Base-by-base conservation (phyloP, 2,113 vertebrate genomes). In the Numenius arquata region DNA sequence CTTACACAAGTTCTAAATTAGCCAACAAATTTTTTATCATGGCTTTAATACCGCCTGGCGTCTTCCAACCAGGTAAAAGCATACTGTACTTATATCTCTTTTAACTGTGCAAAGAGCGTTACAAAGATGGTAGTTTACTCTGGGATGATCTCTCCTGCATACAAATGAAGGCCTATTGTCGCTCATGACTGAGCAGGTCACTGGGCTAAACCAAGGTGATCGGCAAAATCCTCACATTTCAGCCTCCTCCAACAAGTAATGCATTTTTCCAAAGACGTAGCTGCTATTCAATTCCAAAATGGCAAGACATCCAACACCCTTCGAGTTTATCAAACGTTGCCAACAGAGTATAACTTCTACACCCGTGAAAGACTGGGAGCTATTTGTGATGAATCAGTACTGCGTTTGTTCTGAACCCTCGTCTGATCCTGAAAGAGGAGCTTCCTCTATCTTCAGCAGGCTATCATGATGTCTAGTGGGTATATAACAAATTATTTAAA, bases 211-310 rank as follows among this genome's bases (percentile, higher is more conserved):
- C 41, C 50, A 89, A 88, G 83, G 86, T 87, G 71, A 95, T 71
- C 88, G 53, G 56, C 73, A 82, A 91, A 95, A 87, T 79, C 38
- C 91, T 95, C 96, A 89, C 71, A 82, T 95, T 93, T 96, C 96
- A 88, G 71, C 41, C 63, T 38, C n/a, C 65, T 85, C 52, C 67
- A 74, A 61, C 86, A 95, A 84, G 50, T 20, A 63, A 66, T 27
- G 63, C 58, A 83, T 85, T 97, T 93, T 92, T 92, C 50, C 71
- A 93, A 90, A 94, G 93, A 87, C 2, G 26, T 20, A 66, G 45
- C 73, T 83, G 81, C 75, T 74, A 92, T 84, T 94, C 59, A 81
- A 75, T 70, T 75, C 66, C 88, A 85, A 79, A 89, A 70, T 6
- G 40, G 66, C 45, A 88, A 72, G 85, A 87, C 21, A 95, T 23